A percentile compares a stretch with the other conserved stretches of the same genome.
Conservation (phyloP, 2,888 invertebrate species). For the Phaedon cochleariae region DNA sequence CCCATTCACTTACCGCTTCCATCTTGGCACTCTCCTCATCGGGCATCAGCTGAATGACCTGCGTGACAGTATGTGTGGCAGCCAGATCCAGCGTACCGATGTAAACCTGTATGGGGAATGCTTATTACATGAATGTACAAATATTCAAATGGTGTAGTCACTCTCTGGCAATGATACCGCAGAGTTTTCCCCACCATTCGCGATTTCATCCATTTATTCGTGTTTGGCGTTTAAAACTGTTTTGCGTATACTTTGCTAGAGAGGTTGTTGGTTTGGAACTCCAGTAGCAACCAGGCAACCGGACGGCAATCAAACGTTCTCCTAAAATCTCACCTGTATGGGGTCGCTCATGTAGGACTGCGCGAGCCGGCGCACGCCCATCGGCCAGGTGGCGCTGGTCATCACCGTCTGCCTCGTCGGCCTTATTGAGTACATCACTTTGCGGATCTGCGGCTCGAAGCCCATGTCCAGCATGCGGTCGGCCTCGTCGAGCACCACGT, state of each 20-base stretch:
- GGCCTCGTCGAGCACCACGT: slow-evolving; percentile 92
- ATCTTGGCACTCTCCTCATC: slow-evolving; percentile 76
- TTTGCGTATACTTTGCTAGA: too few species aligned
- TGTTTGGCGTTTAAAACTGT: too few species aligned
- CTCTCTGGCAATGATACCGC: too few species aligned
- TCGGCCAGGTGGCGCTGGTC: slow-evolving; percentile 97
- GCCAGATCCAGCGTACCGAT: slow-evolving; percentile 89
- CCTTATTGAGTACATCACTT: slow-evolving; percentile 79
- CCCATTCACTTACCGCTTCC: slow-evolving; percentile 65
- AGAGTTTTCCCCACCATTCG: too few species aligned
- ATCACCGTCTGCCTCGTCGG: slow-evolving; percentile 95
- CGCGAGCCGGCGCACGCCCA: slow-evolving; percentile 85
- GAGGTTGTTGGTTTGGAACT: too few species aligned
- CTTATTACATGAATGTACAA: too few species aligned
- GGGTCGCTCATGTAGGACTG: slow-evolving; percentile 89
- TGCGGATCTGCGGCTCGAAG: slow-evolving; percentile 88
- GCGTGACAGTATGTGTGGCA: slow-evolving; percentile 88
- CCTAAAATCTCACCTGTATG: slow-evolving; percentile 86
- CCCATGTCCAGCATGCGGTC: slow-evolving; percentile 90
- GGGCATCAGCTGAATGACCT: slow-evolving; percentile 77
- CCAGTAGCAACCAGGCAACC: too few species aligned
- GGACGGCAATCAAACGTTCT: too few species aligned
- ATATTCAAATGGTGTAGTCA: too few species aligned
- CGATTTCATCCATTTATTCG: too few species aligned
- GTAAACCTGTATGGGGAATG: too few species aligned